Evolutionary conservation across 2,888 invertebrate species (phyloP).

Genomic region (Slavum lentiscoides): DNA sequence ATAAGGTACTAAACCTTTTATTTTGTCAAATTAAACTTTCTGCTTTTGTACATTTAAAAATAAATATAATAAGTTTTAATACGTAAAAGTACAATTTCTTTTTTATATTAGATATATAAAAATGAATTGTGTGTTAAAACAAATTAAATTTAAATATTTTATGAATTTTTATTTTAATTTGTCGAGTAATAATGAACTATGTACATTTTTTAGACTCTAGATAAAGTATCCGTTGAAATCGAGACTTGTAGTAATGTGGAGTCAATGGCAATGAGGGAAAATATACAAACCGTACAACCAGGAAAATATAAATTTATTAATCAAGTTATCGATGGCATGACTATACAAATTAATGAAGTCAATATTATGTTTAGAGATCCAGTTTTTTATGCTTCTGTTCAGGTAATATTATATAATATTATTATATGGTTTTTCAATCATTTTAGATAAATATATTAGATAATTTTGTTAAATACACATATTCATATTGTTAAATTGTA

Average conservation of each 20-base stretch:
- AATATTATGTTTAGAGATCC: constrained; percentile 91
- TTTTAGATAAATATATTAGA: not conserved
- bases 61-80: too few relatives aligned
- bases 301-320: constrained; percentile 85
- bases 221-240: constrained; percentile 89
- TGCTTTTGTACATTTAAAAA: too few relatives aligned
- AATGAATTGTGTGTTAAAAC: too few relatives aligned
- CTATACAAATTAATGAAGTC: constrained; percentile 91
- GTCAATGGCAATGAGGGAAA: constrained; percentile 65
- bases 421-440: constrained; percentile 1
- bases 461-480: not conserved
- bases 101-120: too few relatives aligned
- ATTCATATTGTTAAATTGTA: not conserved
- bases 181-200: not conserved
- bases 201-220: constrained; percentile 72
- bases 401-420: constrained; percentile 66
- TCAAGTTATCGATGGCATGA: constrained; percentile 97
- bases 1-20: too few relatives aligned
- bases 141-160: too few relatives aligned
- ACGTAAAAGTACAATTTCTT: too few relatives aligned
- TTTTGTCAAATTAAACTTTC: too few relatives aligned
- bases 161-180: not conserved
- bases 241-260: constrained; percentile 90
- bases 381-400: constrained; percentile 92
- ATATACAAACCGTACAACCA: constrained; percentile 65